Evolutionary conservation across 2,113 vertebrate genomes (phyloP), one percentile per base, ranked within the genome.

Genomic region (Pseudorectes ferrugineus): DNA sequence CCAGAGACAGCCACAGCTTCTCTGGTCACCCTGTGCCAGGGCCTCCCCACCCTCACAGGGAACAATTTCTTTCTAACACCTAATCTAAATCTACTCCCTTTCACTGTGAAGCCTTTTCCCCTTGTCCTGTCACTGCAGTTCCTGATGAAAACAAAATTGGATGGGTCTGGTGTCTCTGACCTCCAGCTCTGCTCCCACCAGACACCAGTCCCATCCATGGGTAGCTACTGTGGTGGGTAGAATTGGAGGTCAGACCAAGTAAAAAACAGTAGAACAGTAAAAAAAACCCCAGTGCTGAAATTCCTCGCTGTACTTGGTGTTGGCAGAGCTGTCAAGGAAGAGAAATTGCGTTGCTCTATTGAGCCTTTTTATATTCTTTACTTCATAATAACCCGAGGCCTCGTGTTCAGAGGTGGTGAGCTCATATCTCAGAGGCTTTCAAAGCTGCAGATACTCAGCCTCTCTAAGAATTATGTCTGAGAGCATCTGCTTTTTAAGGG

Each of bases 401-500:
- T 72, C 0, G 2, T 71, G 43, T 68, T 89, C 0, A 0, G 73
- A 71, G 66, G 65, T 36, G 21, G 70, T 61, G 83, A 92, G 93
- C 83, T 85, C 48, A 4, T 46, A 58, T 59, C 93, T 96, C 16
- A 2, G 68, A 89, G 88, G 77, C 77, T 95, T 75, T 89, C 9
- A 13, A 45, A 71, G 73, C 89, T 92, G 67, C 73, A 63, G 14
- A 31, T 61, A 9, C 76, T 92, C 65, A 62, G 33, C 51, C 55
- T 86, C 36, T 92, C 48, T 31, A 78, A 86, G 81, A 94, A 77
- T 81, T 68, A 59, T 9, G 35, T 86, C 76, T 91, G 86, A 91
- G 85, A 86, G 76, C 54, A 73, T 91, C 49, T 48, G 67, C 67
- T 86, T 85, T 91, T 85, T 62, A 74, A 67, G 55, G 61, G 61